Evolutionary conservation across 2,113 vertebrate species (phyloP).

Genomic region (Petrocephalus zakoni): DNA sequence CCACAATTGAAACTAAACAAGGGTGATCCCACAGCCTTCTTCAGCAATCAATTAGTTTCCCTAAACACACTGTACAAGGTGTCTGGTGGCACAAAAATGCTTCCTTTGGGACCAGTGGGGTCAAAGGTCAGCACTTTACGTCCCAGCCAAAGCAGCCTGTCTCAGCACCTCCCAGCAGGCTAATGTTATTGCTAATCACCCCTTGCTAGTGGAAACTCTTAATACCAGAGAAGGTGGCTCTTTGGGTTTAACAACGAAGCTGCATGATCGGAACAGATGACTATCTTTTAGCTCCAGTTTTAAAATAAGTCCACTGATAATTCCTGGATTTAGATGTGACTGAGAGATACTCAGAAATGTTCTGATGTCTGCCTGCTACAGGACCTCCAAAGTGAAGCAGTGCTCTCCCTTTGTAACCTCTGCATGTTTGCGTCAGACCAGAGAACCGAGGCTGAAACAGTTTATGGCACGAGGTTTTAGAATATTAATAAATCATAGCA

Average conservation of each 20-base stretch:
- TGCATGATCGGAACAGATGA: not conserved
- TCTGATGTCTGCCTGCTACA: not conserved
- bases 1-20: not conserved
- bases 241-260: not conserved
- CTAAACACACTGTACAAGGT: not conserved
- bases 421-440: not conserved
- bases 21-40: not conserved
- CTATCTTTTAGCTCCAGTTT: not conserved
- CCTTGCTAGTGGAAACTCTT: not conserved
- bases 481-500: not conserved
- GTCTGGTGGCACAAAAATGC: slow-evolving; percentile 16
- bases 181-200: not conserved
- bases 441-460: too few relatives aligned
- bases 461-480: not conserved
- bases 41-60: not conserved
- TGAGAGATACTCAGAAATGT: not conserved
- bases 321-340: not conserved
- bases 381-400: not conserved
- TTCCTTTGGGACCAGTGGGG: slow-evolving; percentile 25
- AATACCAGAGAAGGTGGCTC: not conserved
- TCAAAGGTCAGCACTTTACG: slow-evolving; percentile 33
- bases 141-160: slow-evolving; percentile 16
- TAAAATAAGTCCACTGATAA: not conserved
- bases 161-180: slow-evolving; percentile 25
- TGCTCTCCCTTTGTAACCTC: not conserved